Base-by-base conservation (phyloP, 2,888 invertebrate genomes). In the Machimus rusticus region DNA sequence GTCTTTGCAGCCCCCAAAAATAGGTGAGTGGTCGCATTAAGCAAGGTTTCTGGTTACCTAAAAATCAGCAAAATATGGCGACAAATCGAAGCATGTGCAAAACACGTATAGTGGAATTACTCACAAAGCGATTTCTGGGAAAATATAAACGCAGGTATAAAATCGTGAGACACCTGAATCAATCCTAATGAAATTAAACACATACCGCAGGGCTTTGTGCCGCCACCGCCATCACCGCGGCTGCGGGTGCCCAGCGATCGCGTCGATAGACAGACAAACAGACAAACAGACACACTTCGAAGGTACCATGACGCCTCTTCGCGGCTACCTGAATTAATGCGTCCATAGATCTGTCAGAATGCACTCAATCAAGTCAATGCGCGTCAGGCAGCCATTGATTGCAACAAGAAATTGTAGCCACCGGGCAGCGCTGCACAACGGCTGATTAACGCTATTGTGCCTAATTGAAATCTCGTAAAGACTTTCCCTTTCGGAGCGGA, bases 401-500 rank as follows among this genome's bases (percentile, higher is more conserved):
- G 74, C 85, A 85, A 85, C 37, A 12, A 28, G 39, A 39, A 28
- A 23, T 46, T 51, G 46, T 28, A 51, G 43, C 28, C 43, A 46
- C 43, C 46, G 28, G 79, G 43, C 46, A 79, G 28, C 16, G 28
- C 3, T 16, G 16, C 16, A 46, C 79, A 79, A 46, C 16, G 46
- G 74, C 31, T 85, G 74, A 85, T 85, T 85, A 85, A 85, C 85
- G 85, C 85, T 85, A 85, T 85, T 85, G 74, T 85, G 85, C 43
- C 74, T 85, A 85, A 85, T 85, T 85, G 85, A 85, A 74, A 85
- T 43, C 46, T 66, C 74, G 39, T 51, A 74, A 43, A 74, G 43
- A 74, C 85, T 85, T 85, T 85, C 85, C 85, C 85, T 85, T 85
- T 85, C 85, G 57, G n/a, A 28, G 6, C 23, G 1, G 79, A n/a